phyloP scores from a whole-genome alignment of 2,888 invertebrate species.

The Tiliacea citrago region DNA sequence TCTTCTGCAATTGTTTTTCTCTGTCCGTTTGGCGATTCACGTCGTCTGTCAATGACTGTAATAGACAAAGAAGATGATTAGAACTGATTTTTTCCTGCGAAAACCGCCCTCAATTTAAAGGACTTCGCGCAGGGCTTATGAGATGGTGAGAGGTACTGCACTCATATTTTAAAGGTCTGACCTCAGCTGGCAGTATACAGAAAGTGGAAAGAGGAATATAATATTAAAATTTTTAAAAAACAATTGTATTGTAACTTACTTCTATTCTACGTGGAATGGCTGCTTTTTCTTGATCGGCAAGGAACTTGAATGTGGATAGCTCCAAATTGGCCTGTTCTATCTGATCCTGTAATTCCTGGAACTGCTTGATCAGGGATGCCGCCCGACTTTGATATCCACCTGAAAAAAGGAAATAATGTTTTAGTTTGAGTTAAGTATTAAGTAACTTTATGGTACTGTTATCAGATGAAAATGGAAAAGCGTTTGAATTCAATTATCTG shows the following conservation, averaged over 20 bases:
- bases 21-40: slow-evolving; percentile 97
- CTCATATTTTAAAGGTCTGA: not conserved
- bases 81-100: not conserved
- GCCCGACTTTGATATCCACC: slow-evolving; percentile 91
- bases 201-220: no score
- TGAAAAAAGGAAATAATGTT: slow-evolving; percentile 52
- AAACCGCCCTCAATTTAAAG: not conserved
- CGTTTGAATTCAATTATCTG: not conserved
- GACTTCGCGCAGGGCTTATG: not conserved
- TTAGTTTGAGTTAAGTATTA: not conserved
- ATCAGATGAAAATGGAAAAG: not conserved
- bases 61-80: slow-evolving; percentile 33
- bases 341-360: slow-evolving; percentile 96
- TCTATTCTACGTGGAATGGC: slow-evolving; percentile 97
- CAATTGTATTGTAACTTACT: slow-evolving; percentile 82
- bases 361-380: slow-evolving; percentile 96
- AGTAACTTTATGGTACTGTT: no score
- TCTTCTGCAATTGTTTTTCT: slow-evolving; percentile 96
- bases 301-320: slow-evolving; percentile 96
- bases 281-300: slow-evolving; percentile 96
- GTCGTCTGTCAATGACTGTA: slow-evolving; percentile 96
- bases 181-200: not conserved
- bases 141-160: not conserved
- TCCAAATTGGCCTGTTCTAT: slow-evolving; percentile 97
- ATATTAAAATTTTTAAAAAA: not conserved